Evolutionary conservation across 2,888 invertebrate genomes (phyloP).

Genomic region (Volucella inanis): DNA sequence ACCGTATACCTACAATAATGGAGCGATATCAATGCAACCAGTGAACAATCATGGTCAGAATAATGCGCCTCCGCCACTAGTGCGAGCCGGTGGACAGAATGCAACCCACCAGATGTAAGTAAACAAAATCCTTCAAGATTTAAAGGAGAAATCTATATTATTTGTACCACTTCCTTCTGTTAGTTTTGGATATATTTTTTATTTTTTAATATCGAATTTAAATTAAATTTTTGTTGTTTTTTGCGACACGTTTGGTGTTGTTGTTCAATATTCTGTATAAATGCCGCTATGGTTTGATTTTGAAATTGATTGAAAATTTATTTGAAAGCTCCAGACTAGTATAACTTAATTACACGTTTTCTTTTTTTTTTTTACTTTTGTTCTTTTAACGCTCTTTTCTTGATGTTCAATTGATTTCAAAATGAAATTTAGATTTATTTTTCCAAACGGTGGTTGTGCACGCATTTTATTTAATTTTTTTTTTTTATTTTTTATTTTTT

Average conservation of each 20-base stretch:
- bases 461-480: conserved; percentile 79
- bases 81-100: conserved; percentile 84
- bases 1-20: conserved; percentile 80
- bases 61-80: conserved; percentile 86
- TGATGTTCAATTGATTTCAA: conserved; percentile 64
- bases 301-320: conserved; percentile 53
- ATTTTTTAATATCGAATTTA: conserved; percentile 20
- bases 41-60: conserved; percentile 80
- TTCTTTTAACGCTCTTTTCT: conserved; percentile 13
- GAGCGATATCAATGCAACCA: conserved; percentile 81
- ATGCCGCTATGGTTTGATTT: conserved; percentile 59
- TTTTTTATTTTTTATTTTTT: conserved; percentile 77
- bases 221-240: conserved; percentile 10
- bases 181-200: conserved; percentile 59
- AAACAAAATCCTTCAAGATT: conserved; percentile 27
- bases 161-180: conserved; percentile 75
- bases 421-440: conserved; percentile 72
- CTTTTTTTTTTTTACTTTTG: conserved; percentile 12
- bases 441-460: conserved; percentile 81
- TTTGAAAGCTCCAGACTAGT: conserved; percentile 9
- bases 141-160: conserved; percentile 20
- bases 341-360: conserved; percentile 13
- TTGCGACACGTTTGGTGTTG: conserved; percentile 23
- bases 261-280: conserved; percentile 25
- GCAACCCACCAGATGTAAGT: conserved; percentile 81